Conservation (phyloP, 2,888 invertebrate species). For the Saturnia japonica region DNA sequence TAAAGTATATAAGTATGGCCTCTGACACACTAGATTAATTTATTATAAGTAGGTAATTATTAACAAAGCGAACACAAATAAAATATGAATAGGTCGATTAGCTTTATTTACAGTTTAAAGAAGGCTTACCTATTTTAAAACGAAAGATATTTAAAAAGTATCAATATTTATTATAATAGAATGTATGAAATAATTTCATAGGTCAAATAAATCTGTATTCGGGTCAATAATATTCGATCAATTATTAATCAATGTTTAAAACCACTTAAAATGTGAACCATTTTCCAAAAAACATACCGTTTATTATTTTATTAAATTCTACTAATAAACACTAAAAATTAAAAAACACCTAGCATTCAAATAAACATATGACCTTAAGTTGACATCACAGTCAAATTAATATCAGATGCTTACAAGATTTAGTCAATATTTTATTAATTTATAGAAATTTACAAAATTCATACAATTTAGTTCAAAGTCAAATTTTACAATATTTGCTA, state of each 20-base stretch:
- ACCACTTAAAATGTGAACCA: background rate
- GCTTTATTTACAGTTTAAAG: background rate
- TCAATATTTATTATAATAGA: slow-evolving; percentile 33
- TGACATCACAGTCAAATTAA: too few relatives aligned
- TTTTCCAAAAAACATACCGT: background rate
- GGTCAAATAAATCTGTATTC: slow-evolving; percentile 11
- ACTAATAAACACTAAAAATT: background rate
- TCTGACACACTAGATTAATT: slow-evolving; percentile 44
- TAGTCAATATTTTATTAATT: background rate
- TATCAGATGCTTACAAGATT: background rate
- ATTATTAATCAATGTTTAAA: background rate
- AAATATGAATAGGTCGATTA: background rate
- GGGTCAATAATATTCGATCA: background rate
- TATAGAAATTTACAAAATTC: background rate
- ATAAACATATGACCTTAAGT: too few relatives aligned
- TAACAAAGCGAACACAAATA: background rate
- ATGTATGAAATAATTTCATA: slow-evolving; percentile 37
- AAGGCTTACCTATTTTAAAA: background rate
- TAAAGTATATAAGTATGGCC: slow-evolving; percentile 61
- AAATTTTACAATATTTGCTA: background rate
- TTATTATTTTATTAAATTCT: background rate
- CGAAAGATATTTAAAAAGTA: background rate
- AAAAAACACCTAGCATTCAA: background rate
- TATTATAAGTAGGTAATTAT: slow-evolving; percentile 20
- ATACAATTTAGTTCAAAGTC: background rate